Evolutionary conservation across 1,140 invertebrate genomes (phyloP).

Genomic region (Leptinotarsa defecta): DNA sequence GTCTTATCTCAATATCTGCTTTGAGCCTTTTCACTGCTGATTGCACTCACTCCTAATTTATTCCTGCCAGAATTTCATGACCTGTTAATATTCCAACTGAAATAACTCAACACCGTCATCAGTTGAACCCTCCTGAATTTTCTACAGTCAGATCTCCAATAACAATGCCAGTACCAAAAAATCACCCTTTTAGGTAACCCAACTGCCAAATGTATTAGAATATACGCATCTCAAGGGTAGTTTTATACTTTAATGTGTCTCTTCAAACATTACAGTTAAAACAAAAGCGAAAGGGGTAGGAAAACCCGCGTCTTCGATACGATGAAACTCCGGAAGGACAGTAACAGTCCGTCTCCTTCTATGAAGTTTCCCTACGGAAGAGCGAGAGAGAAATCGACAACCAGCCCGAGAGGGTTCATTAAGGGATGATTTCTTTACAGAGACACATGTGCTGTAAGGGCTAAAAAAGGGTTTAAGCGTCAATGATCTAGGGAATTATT

Average conservation of each 20-base stretch:
- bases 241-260: constrained; percentile 47
- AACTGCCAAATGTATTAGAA: constrained; percentile 44
- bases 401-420: constrained; percentile 19
- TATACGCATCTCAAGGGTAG: constrained; percentile 45
- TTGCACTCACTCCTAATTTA: background rate
- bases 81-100: constrained; percentile 2
- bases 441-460: constrained; percentile 43
- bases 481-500: constrained; percentile 47
- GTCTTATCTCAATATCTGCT: no score
- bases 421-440: constrained; percentile 38
- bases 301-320: constrained; percentile 40
- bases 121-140: constrained; percentile 12
- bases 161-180: constrained; percentile 42
- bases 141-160: constrained; percentile 28
- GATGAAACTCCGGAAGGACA: background rate
- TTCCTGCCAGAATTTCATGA: background rate
- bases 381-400: constrained; percentile 13
- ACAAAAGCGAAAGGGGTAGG: constrained; percentile 43
- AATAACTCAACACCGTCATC: constrained; percentile 18
- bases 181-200: constrained; percentile 36
- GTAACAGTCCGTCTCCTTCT: background rate
- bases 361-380: background rate
- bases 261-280: constrained; percentile 44
- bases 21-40: background rate
- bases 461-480: constrained; percentile 46